Evolutionary conservation across 1,140 invertebrate species (phyloP), one percentile per base, ranked within the genome.

Genomic region (Aphelinus certus): DNA sequence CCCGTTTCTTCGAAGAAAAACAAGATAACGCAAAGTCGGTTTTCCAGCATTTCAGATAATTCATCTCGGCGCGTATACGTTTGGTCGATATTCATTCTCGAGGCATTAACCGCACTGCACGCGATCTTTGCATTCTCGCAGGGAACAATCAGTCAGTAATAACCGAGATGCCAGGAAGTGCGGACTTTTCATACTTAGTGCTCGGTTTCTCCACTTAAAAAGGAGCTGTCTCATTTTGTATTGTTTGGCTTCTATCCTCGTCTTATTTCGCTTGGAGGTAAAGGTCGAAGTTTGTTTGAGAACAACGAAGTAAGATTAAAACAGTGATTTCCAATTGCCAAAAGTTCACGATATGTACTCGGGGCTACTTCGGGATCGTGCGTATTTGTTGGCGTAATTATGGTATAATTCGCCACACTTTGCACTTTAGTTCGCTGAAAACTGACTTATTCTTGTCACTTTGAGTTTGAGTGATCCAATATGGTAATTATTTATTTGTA

Each of bases 81-180:
- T 79, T 75, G 71, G 72, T 79, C 77, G 66, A 79, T 77, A 75
- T 70, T 62, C 64, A 3, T 60, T 64, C 71, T 57, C 58, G 46
- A 68, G 60, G 58, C 47, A 67, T 65, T 62, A 76, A 64, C 4
- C 58, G 46, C 45, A 72, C 75, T 51, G 57, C 53, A 76, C 69
- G 61, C 64, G 55, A 76, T 66, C 58, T 70, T 55, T 64, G 62
- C 68, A 49, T 62, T 56, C 47, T 10, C 43, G 2, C 42, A n/a
- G n/a, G 71, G 51, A 65, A 67, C 65, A 71, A 76, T 78, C 53
- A 47, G 42, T 58, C 72, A 65, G 65, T 68, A 68, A 68, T 68
- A 5, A 47, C 6, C 10, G 53, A 57, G n/a, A 72, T 64, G 65
- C 53, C 45, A 48, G 7, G n/a, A 64, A 72, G 53, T 46, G 26